Evolutionary conservation across 1,140 invertebrate genomes (phyloP), one percentile per base, ranked within the genome.

Genomic region (Calliphora vicina): DNA sequence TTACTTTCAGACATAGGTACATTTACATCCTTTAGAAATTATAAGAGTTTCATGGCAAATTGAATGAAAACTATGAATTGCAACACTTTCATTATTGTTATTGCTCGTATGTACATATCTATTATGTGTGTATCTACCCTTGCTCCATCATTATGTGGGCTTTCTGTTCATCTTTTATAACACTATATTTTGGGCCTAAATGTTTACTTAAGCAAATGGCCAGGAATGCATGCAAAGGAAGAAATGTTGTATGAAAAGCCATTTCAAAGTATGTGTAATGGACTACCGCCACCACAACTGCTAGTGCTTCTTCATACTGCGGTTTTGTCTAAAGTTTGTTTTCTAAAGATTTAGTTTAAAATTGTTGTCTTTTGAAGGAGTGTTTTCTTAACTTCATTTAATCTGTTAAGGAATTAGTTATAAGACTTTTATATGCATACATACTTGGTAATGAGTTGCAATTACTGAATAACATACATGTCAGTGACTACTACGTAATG

Each of bases 191-290:
- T 67, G n/a, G n/a, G 61, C 61, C 61, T 23, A 67, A 67, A 25
- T 67, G n/a, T 67, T 67, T 67, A 67, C 25, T n/a, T 67, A 23
- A 67, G 61, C 61, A 67, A 67, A 67, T 67, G 61, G 61, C n/a
- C 61, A 67, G 61, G 61, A 20, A 67, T 23, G 61, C 23, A 67
- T 67, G 50, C n/a, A 57, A 17, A n/a, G 15, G 5, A 57, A 23
- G 61, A 67, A 23, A 23, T 67, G n/a, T 67, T 67, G 5, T 67
- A 23, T 67, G 20, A 67, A 67, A 67, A 67, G 61, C 61, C n/a
- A 67, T 67, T 67, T 67, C 9, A 67, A 10, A 50, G 35, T 35
- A 35, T 35, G 35, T 35, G 15, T 57, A n/a, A 2, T 57, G 15
- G 50, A 57, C 17, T 57, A 57, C 50, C 35, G 35, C 35, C 35